Evolutionary conservation across 2,113 vertebrate species (phyloP).

Genomic region (Charadrius vociferus): DNA sequence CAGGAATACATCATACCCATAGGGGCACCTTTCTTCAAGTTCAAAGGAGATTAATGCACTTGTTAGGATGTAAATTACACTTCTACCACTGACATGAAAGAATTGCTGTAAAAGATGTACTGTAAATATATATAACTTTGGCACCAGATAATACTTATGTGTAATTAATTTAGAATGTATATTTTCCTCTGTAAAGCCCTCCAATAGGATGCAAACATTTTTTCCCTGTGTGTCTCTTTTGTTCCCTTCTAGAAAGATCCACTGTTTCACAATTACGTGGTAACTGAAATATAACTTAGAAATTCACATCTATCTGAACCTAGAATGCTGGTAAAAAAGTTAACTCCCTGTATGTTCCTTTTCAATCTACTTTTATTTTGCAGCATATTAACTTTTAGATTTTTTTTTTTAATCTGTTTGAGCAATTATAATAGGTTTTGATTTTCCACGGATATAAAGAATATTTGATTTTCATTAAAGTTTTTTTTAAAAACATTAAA

Average conservation of each 20-base stretch:
- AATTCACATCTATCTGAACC: background rate
- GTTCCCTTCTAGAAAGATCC: background rate
- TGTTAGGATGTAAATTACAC: background rate
- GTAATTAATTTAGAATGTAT: background rate
- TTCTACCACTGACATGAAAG: background rate
- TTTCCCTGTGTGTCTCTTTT: background rate
- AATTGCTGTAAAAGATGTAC: background rate
- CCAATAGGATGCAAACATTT: background rate
- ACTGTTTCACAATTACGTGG: background rate
- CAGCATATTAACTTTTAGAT: background rate
- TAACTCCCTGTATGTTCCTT: background rate
- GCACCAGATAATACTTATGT: background rate
- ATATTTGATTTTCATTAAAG: background rate
- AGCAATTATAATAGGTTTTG: background rate
- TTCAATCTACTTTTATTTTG: background rate
- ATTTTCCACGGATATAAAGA: background rate
- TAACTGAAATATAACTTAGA: background rate
- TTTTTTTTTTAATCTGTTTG: background rate
- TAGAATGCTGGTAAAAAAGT: background rate
- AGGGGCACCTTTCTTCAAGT: background rate
- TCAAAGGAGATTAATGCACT: background rate
- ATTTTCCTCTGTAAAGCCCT: background rate
- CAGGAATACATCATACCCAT: background rate
- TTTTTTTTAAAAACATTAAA: background rate
- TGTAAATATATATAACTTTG: background rate